Conservation (phyloP, 2,797 vertebrate genomes). For the Scarus forsteni region DNA sequence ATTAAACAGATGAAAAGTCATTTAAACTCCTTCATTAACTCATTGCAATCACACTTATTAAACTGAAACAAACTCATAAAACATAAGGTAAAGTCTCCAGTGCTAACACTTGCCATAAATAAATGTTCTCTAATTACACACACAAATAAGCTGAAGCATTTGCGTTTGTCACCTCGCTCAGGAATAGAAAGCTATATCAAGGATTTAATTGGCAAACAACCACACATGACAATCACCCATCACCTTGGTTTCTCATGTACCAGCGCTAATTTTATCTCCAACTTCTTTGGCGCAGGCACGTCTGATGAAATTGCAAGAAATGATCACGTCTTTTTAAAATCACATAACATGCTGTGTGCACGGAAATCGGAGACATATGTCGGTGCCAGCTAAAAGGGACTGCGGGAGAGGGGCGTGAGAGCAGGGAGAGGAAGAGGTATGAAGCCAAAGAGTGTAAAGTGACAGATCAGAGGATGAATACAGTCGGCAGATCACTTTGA, state of each 20-base stretch:
- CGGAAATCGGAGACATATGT: conserved; percentile 38
- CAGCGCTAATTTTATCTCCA: conserved; percentile 63
- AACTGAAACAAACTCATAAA: conserved; percentile 31
- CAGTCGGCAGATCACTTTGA: conserved; percentile 31
- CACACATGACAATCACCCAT: conserved; percentile 62
- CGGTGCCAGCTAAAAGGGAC: conserved; percentile 43
- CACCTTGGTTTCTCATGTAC: conserved; percentile 58
- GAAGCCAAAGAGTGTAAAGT: conserved; percentile 18
- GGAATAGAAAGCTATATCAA: conserved; percentile 70
- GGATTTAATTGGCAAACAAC: conserved; percentile 69
- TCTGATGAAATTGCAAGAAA: conserved; percentile 76
- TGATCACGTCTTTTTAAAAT: conserved; percentile 59
- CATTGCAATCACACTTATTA: conserved; percentile 6
- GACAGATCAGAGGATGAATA: conserved; percentile 36
- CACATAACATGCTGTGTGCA: conserved; percentile 50
- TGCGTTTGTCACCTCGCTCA: conserved; percentile 60
- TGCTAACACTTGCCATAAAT: conserved; percentile 42
- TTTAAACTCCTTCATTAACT: conserved; percentile 32
- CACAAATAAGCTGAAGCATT: conserved; percentile 29
- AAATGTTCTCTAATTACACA: conserved; percentile 55
- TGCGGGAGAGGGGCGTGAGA: conserved; percentile 12
- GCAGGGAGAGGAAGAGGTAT: conserved; percentile 17
- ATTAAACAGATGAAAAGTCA: conserved; percentile 30
- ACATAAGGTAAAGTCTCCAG: conserved; percentile 29
- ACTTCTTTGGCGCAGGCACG: conserved; percentile 47